Percentiles rank a stretch among this genome's conserved stretches.
phyloP scores from a whole-genome alignment of 2,113 vertebrate species.

The Mormyrus iriodes region DNA sequence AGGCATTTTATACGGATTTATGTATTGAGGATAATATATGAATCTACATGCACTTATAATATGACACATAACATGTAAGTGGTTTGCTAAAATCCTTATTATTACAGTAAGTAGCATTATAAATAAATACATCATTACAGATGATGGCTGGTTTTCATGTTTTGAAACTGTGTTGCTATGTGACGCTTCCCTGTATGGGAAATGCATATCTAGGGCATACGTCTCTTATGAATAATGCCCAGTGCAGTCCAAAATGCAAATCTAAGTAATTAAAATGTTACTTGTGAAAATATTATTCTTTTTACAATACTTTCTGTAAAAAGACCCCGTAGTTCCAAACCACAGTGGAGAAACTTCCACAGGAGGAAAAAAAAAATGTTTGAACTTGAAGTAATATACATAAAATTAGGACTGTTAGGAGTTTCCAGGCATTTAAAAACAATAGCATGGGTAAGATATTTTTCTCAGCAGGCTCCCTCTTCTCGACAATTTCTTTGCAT shows the following conservation, averaged over 20 bases:
- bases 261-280: not conserved
- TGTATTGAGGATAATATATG: not conserved
- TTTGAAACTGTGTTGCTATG: not conserved
- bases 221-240: not conserved
- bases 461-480: slow-evolving; percentile 38
- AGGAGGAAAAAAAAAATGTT: not conserved
- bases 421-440: slow-evolving; percentile 31
- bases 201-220: not conserved
- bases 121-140: not conserved
- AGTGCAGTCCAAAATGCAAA: not conserved
- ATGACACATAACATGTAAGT: not conserved
- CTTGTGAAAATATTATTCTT: not conserved
- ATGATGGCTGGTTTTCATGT: not conserved
- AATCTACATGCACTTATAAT: not conserved
- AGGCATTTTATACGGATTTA: not conserved
- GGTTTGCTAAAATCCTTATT: not conserved
- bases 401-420: not conserved
- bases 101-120: not conserved
- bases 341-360: not conserved
- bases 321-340: not conserved
- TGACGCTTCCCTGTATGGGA: not conserved
- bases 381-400: not conserved
- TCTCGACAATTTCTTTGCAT: slow-evolving; percentile 14
- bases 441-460: not conserved
- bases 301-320: not conserved